Evolutionary conservation across 2,113 vertebrate genomes (phyloP).

Genomic region (Tretioscincus oriximinensis): DNA sequence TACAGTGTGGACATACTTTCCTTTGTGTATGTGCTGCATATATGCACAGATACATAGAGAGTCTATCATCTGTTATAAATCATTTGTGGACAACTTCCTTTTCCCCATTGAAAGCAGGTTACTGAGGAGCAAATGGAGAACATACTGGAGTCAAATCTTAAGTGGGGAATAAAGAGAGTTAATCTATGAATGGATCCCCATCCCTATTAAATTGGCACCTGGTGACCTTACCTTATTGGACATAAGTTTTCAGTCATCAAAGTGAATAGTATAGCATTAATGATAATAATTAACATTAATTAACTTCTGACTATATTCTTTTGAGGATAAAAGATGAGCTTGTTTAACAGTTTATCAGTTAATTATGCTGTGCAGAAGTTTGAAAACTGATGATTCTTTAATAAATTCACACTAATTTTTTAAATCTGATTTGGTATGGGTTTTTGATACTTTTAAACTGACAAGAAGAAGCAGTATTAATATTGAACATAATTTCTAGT

Average conservation of each 20-base stretch:
- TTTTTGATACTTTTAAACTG: no score
- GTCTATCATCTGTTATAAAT: neutral
- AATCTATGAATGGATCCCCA: constrained; percentile 23
- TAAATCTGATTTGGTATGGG: constrained; percentile 57
- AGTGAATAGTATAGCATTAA: neutral
- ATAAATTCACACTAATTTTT: constrained; percentile 49
- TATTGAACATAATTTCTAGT: no score
- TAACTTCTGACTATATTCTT: neutral
- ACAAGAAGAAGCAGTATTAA: no score
- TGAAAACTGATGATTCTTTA: constrained; percentile 33
- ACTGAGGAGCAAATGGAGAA: neutral
- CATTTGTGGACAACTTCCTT: neutral
- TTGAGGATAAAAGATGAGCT: neutral
- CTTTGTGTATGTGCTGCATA: no score
- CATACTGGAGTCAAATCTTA: neutral
- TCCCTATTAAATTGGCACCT: constrained; percentile 48
- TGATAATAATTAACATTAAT: neutral
- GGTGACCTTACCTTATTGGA: neutral
- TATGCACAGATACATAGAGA: constrained; percentile 3
- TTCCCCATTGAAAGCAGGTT: neutral
- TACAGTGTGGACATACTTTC: neutral
- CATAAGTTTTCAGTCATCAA: neutral
- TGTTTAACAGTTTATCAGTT: constrained; percentile 3
- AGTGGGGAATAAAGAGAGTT: neutral
- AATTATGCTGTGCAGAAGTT: constrained; percentile 21